These are phyloP conservation scores for Pentalonia nigronervosa DNA, from an alignment of 1,140 invertebrate species.

Conservation along the genomic window DNA sequence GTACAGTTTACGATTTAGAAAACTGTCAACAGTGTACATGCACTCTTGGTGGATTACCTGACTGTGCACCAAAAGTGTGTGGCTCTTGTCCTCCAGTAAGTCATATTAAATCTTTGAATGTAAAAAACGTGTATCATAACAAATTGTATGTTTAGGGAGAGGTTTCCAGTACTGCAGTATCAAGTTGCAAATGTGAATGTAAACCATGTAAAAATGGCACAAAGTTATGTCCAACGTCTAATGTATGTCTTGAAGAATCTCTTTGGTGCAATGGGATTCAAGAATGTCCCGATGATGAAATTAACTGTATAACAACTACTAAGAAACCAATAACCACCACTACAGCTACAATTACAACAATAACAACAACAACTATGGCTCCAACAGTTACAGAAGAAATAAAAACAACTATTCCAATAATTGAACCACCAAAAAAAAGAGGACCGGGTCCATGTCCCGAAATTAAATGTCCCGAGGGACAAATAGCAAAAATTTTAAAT, in stretches of 20 bases:
- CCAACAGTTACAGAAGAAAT: slow-evolving; percentile 34
- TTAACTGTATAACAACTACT: slow-evolving; percentile 67
- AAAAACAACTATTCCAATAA: background rate
- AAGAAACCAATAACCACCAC: slow-evolving; percentile 59
- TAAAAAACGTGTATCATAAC: background rate
- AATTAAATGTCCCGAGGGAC: slow-evolving; percentile 59
- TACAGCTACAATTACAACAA: background rate
- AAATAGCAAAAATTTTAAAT: slow-evolving; percentile 55
- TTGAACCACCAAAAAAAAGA: slow-evolving; percentile 15
- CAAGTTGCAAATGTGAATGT: slow-evolving; percentile 76
- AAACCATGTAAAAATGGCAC: slow-evolving; percentile 73
- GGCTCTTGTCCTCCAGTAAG: slow-evolving; percentile 69
- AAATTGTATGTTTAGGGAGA: slow-evolving; percentile 15
- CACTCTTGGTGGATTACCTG: slow-evolving; percentile 72
- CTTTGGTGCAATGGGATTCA: slow-evolving; percentile 83
- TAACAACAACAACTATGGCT: slow-evolving; percentile 58
- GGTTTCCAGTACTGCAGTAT: background rate
- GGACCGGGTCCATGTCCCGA: slow-evolving; percentile 49
- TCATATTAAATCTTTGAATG: background rate
- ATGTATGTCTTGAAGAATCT: slow-evolving; percentile 75
- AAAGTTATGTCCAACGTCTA: slow-evolving; percentile 76
- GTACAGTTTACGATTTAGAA: slow-evolving; percentile 72
- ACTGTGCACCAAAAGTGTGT: slow-evolving; percentile 75
- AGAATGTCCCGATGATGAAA: slow-evolving; percentile 86
- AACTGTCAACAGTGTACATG: slow-evolving; percentile 82